Percentiles rank a stretch among this genome's conserved stretches.
Conservation (phyloP, 2,888 invertebrate species). For the Agonopterix arenella region DNA sequence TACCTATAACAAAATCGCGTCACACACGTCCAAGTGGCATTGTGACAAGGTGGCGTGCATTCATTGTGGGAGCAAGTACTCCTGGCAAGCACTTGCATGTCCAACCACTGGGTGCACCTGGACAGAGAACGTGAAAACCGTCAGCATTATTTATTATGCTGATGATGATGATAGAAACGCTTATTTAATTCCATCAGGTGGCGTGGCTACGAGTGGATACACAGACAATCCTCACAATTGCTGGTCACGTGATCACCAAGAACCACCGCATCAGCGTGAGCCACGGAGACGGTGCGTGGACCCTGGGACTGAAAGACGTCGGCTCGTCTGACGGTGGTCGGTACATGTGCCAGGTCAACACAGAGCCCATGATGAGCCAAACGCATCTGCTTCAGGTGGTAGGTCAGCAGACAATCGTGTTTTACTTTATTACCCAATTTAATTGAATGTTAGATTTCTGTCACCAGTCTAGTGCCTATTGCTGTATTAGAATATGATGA, state of each 20-base stretch:
- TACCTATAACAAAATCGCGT: too few species aligned
- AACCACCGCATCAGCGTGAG: conserved; percentile 90
- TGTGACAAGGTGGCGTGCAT: too few species aligned
- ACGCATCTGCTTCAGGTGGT: conserved; percentile 63
- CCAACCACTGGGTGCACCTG: too few species aligned
- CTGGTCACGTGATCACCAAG: conserved; percentile 92
- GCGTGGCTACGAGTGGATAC: conserved; percentile 94
- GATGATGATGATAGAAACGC: not conserved
- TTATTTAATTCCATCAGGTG: conserved; percentile 76
- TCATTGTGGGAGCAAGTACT: too few species aligned
- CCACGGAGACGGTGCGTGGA: conserved; percentile 89
- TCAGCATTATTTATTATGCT: too few species aligned
- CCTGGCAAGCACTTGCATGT: too few species aligned
- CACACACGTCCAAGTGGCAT: too few species aligned
- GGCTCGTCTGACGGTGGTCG: conserved; percentile 87
- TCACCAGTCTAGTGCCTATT: too few species aligned
- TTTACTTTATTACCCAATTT: not conserved
- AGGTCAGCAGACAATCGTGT: conserved; percentile 38
- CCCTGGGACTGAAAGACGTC: conserved; percentile 87
- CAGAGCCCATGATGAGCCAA: conserved; percentile 71
- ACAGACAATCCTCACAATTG: conserved; percentile 92
- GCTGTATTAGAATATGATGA: too few species aligned
- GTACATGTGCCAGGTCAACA: conserved; percentile 83
- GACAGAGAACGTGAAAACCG: too few species aligned
- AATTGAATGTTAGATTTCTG: too few species aligned